Base-by-base conservation (phyloP, 2,797 vertebrate genomes). In the Peromyscus melanophrys region DNA sequence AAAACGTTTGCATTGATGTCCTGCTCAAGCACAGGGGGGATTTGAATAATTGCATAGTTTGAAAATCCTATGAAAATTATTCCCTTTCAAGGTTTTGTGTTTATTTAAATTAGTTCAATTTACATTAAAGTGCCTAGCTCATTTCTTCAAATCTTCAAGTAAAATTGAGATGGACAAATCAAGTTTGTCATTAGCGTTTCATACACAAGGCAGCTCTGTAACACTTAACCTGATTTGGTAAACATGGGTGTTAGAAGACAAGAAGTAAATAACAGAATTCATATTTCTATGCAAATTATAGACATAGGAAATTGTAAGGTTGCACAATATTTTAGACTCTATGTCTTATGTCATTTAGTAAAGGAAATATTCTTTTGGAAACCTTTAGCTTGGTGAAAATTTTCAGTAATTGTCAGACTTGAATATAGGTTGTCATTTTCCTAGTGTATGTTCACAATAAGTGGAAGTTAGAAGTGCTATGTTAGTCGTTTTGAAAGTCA, bases 251-350 rank as follows among this genome's bases (percentile, higher is more conserved):
- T 96, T 95, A 43, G 31, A 92, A 29, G 29, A 93, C 88, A 97
- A 97, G 88, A 97, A 96, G 49, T 92, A 92, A 96, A 80, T 40
- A 77, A 13, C 83, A 93, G 65, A 95, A 95, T 49, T 97, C 90
- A 94, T 94, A 12, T 1, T 96, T 96, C 29, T 75, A n/a, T 89
- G 90, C 4, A 96, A 23, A 97, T 67, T 96, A 84, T 92, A 97
- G 63, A 27, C 83, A 71, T 43, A 85, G 92, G 3, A 63, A 86
- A n/a, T 75, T n/a, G n/a, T 40, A 71, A 77, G 29, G 29, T 55
- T 78, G 17, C 94, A 90, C 96, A 65, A 90, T 90, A 21, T 40
- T 94, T 96, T 97, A 96, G 6, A 82, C 95, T 97, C 67, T 59
- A 73, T 96, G 0, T 67, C 82, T 92, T 97, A 25, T 94, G 55